Conservation (phyloP, 2,113 vertebrate genomes). For the Sylvia atricapilla region DNA sequence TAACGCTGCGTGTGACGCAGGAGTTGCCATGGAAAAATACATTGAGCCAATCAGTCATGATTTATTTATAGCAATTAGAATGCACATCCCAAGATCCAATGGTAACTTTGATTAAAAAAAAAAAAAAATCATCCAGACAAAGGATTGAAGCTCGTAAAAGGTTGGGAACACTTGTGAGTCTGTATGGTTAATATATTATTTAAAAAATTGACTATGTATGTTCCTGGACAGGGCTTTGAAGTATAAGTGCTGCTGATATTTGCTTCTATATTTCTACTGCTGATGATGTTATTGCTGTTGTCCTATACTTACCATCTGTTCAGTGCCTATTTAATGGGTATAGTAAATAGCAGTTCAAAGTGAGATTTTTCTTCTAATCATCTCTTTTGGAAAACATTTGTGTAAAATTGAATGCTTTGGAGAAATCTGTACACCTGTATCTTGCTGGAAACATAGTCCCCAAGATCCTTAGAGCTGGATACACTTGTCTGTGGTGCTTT, state of each 20-base stretch:
- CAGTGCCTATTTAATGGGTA: not conserved
- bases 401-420: not conserved
- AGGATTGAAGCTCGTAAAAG: not conserved
- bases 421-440: not conserved
- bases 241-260: not conserved
- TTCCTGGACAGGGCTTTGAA: not conserved
- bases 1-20: conserved; percentile 6
- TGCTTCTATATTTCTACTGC: not conserved
- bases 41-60: conserved; percentile 62
- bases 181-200: conserved; percentile 18
- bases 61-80: conserved; percentile 72
- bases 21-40: conserved; percentile 71
- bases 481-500: not conserved
- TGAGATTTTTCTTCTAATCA: conserved; percentile 12
- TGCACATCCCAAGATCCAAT: conserved; percentile 30
- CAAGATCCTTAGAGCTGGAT: not conserved
- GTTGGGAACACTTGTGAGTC: not conserved
- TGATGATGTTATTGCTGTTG: not conserved
- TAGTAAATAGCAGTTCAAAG: conserved; percentile 41
- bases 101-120: conserved; percentile 12
- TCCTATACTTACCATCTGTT: conserved; percentile 45
- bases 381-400: not conserved
- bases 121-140: not conserved
- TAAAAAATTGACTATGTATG: not conserved
- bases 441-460: not conserved